Evolutionary conservation across 2,888 invertebrate species (phyloP).

Genomic region (Bombylius major): DNA sequence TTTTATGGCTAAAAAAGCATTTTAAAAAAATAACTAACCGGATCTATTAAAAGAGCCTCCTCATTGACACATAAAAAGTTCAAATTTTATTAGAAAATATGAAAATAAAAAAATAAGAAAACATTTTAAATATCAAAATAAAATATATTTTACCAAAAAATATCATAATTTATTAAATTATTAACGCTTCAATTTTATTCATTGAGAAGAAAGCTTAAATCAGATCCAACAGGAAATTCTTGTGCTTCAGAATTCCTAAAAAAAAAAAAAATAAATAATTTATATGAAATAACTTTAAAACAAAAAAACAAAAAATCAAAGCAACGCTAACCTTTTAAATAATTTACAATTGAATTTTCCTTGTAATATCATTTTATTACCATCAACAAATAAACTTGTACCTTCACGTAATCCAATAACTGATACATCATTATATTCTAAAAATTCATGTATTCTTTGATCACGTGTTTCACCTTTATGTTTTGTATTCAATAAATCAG

Average conservation of each 20-base stretch:
- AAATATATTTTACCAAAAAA: no score
- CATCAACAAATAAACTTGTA: slow-evolving; percentile 48
- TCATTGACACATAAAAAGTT: no score
- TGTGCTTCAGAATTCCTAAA: slow-evolving; percentile 6
- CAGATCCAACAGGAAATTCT: slow-evolving; percentile 9
- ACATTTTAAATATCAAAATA: no score
- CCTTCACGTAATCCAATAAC: slow-evolving; percentile 66
- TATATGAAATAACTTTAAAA: no score
- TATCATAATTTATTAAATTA: no score
- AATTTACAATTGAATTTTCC: slow-evolving; percentile 51
- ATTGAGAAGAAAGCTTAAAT: slow-evolving; percentile 13
- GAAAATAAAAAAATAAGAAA: no score
- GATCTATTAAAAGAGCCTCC: no score
- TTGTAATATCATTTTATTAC: slow-evolving; percentile 44
- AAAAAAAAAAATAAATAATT: slow-evolving; percentile 4
- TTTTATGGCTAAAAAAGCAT: no score
- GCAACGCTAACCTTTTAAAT: slow-evolving; percentile 45
- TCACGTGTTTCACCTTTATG: slow-evolving; percentile 74
- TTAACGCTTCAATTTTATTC: no score
- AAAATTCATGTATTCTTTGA: slow-evolving; percentile 56
- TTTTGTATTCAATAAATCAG: slow-evolving; percentile 38
- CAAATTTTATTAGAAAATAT: no score
- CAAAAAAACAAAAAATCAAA: no score
- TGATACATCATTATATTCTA: slow-evolving; percentile 44
- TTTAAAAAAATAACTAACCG: no score